A percentile compares a stretch with the other conserved stretches of the same genome.
Evolutionary conservation across 2,113 vertebrate species (phyloP).

Genomic region (Alethe castanea): DNA sequence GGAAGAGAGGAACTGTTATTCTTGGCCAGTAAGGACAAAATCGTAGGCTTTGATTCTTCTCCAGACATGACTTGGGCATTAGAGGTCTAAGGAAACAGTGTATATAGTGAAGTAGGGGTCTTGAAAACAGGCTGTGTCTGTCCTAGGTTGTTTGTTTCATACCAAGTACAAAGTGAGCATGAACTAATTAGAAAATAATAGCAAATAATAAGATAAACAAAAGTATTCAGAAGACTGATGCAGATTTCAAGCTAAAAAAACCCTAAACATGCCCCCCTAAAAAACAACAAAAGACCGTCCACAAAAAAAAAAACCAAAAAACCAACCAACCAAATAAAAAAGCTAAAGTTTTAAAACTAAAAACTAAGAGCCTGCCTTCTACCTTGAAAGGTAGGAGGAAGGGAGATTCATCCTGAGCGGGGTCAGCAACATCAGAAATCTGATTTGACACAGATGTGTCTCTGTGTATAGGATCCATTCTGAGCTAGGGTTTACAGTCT

Average conservation of each 20-base stretch:
- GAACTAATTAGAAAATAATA: background rate
- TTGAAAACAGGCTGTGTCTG: background rate
- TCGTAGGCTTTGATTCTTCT: slow-evolving; percentile 31
- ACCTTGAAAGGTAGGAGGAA: background rate
- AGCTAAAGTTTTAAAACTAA: background rate
- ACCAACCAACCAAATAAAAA: background rate
- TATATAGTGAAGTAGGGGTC: background rate
- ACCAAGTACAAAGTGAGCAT: background rate
- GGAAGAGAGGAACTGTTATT: background rate
- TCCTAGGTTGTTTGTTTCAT: background rate
- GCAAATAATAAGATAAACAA: background rate
- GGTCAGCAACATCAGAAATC: background rate
- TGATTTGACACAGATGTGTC: background rate
- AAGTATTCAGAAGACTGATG: background rate
- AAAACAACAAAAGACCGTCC: background rate
- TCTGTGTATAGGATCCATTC: background rate
- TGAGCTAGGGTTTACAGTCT: background rate
- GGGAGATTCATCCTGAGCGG: background rate
- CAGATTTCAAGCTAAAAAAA: background rate
- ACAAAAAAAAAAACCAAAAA: background rate
- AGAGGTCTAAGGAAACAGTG: background rate
- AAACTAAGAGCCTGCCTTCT: background rate
- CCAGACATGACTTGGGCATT: background rate
- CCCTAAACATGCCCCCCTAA: accelerated
- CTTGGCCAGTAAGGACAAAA: background rate